Evolutionary conservation across 2,888 invertebrate genomes (phyloP).

Genomic region (Caradrina clavipalpis): DNA sequence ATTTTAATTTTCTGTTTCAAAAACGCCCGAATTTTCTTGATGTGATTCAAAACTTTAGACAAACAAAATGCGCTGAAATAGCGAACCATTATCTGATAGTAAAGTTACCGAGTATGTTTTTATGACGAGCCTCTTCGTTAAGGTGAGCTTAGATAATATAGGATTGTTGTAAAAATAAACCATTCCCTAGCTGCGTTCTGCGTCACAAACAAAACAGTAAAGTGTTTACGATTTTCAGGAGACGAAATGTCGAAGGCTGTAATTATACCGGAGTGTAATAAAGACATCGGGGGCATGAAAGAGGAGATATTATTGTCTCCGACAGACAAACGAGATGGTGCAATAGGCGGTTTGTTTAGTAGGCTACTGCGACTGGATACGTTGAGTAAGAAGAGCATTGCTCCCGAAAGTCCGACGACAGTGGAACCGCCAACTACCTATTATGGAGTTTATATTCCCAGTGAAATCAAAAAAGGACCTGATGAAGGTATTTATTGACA

Average conservation of each 20-base stretch:
- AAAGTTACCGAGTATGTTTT: slow-evolving; percentile 77
- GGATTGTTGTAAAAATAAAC: slow-evolving; percentile 82
- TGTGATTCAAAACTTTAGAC: slow-evolving; percentile 65
- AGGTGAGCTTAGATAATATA: slow-evolving; percentile 70
- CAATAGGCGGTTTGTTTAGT: slow-evolving; percentile 81
- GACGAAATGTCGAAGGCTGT: slow-evolving; percentile 87
- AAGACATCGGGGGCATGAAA: slow-evolving; percentile 82
- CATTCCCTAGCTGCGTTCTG: slow-evolving; percentile 72
- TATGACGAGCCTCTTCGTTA: slow-evolving; percentile 76
- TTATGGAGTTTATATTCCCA: slow-evolving; percentile 90
- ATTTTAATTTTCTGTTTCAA: slow-evolving; percentile 78
- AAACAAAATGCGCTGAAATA: slow-evolving; percentile 72
- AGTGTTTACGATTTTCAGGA: slow-evolving; percentile 85
- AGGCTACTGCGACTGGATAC: slow-evolving; percentile 83
- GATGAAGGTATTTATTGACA: slow-evolving; percentile 81
- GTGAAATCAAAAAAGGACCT: slow-evolving; percentile 88
- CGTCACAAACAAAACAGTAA: slow-evolving; percentile 88
- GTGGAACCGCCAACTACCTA: slow-evolving; percentile 80
- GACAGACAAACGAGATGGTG: slow-evolving; percentile 82
- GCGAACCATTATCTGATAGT: slow-evolving; percentile 52
- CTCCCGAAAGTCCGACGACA: slow-evolving; percentile 76
- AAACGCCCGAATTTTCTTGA: slow-evolving; percentile 69
- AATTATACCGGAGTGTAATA: slow-evolving; percentile 83
- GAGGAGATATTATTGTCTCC: slow-evolving; percentile 84
- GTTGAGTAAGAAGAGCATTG: slow-evolving; percentile 75